Evolutionary conservation across 2,888 invertebrate species (phyloP), one percentile per base, ranked within the genome.

Genomic region (Thumatha senex): DNA sequence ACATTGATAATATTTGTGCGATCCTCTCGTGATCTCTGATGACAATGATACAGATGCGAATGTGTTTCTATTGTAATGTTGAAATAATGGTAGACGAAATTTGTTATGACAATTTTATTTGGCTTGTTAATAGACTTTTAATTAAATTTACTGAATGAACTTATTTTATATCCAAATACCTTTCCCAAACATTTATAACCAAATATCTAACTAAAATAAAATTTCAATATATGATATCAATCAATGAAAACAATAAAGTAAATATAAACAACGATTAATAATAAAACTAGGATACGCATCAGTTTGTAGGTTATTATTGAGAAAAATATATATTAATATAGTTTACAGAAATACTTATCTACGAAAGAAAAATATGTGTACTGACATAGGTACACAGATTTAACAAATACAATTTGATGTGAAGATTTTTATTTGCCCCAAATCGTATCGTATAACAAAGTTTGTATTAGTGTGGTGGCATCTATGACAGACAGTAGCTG

Each of bases 1-100:
- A 73, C 70, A 79, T 82, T 83, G 80, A 84, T 83, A 79, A 80
- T 84, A 80, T 89, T 87, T 86, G 85, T 85, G 78, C 80, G 84
- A 86, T 83, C 74, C 80, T 71, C 67, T 72, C 54, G 74, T 82
- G 84, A 85, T 88, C 84, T 86, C 82, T 61, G 67, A 60, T 84
- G 80, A 80, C 85, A 84, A 82, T 63, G 69, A 58, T 60, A 76
- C 79, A 78, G 80, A 75, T 82, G 78, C 59, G 61, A 35, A 34
- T 49, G 56, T 40, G 48, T 48, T 58, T 59, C 57, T 56, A 64
- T 48, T 61, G 57, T 63, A 36, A 47, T 35, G 15, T 15, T n/a
- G 24, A 18, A 43, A 18, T 40, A 10, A 13, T 1, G 11, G 14
- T 31, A 4, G 18, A 24, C 18, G 3, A 24, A 24, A 2, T 24